Percentiles rank a stretch among this genome's conserved stretches.
Evolutionary conservation across 2,888 invertebrate genomes (phyloP).

Genomic region (Trachelus tabidus): DNA sequence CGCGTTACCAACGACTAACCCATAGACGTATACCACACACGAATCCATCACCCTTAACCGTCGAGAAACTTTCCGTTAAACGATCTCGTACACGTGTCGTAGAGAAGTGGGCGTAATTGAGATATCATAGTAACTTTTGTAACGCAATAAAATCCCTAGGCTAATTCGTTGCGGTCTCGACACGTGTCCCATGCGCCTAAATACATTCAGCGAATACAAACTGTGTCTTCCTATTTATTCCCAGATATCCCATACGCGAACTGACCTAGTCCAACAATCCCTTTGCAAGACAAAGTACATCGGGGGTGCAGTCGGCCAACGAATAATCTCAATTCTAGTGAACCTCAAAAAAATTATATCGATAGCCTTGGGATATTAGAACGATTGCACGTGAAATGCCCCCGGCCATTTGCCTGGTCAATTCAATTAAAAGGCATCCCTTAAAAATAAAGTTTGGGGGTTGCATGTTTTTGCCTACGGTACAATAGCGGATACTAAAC

Average conservation of each 20-base stretch:
- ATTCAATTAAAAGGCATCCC: constrained; percentile 17
- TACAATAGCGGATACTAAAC: neutral
- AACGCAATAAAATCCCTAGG: constrained; percentile 24
- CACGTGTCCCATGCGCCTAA: neutral
- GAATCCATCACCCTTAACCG: neutral
- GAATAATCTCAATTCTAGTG: neutral
- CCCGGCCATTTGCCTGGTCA: constrained; percentile 31
- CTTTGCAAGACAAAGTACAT: neutral
- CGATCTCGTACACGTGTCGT: neutral
- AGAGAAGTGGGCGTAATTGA: constrained; percentile 51
- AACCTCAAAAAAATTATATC: neutral
- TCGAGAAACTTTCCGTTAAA: neutral
- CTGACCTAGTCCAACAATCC: neutral
- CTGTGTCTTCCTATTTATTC: neutral
- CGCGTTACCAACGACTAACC: neutral
- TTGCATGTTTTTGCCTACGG: neutral
- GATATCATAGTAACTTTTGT: constrained; percentile 55
- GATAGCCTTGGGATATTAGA: constrained; percentile 50
- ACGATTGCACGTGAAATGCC: constrained; percentile 56
- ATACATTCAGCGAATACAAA: neutral
- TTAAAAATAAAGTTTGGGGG: neutral
- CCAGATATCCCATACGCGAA: neutral
- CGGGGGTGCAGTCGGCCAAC: neutral
- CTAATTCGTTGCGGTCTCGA: constrained; percentile 19
- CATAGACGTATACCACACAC: neutral